A percentile compares a stretch with the other conserved stretches of the same genome.
Evolutionary conservation across 1,140 invertebrate genomes (phyloP).

Genomic region (Chymomyza costata): DNA sequence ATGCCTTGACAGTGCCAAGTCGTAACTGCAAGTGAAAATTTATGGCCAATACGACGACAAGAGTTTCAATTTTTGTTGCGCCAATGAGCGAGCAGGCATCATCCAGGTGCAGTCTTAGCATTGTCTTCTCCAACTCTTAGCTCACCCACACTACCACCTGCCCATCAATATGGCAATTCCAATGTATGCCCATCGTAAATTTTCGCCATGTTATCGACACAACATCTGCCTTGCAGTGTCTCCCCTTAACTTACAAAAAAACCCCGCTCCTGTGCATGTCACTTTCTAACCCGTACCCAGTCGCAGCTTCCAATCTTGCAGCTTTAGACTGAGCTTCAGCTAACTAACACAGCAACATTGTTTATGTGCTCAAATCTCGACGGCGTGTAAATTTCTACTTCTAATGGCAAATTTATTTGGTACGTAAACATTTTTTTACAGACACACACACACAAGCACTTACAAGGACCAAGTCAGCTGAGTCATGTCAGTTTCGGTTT

Average conservation of each 20-base stretch:
- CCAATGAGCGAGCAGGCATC: slow-evolving; percentile 15
- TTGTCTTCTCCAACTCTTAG: slow-evolving; percentile 7
- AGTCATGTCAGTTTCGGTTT: slow-evolving; percentile 5
- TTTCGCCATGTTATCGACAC: slow-evolving; percentile 52
- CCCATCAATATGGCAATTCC: slow-evolving; percentile 57
- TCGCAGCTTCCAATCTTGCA: too few relatives aligned
- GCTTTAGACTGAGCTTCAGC: slow-evolving; percentile 27
- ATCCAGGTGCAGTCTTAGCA: slow-evolving; percentile 33
- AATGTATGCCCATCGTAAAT: slow-evolving; percentile 70
- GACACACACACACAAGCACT: neutral
- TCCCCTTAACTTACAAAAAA: slow-evolving; percentile 4
- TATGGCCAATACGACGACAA: slow-evolving; percentile 48
- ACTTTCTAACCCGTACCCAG: slow-evolving; percentile 36
- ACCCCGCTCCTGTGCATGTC: slow-evolving; percentile 46
- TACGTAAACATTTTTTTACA: slow-evolving; percentile 49
- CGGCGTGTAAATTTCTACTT: slow-evolving; percentile 39
- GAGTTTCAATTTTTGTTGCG: slow-evolving; percentile 29
- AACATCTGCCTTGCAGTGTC: slow-evolving; percentile 15
- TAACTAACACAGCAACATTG: slow-evolving; percentile 60
- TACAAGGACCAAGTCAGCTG: slow-evolving; percentile 5
- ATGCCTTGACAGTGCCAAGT: slow-evolving; percentile 39
- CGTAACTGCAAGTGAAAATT: slow-evolving; percentile 56
- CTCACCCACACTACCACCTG: neutral
- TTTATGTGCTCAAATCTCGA: slow-evolving; percentile 44
- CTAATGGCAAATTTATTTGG: slow-evolving; percentile 68